A percentile compares a stretch with the other conserved stretches of the same genome.
Conservation (phyloP, 2,888 invertebrate species). For the Caenorhabditis panamensis region DNA sequence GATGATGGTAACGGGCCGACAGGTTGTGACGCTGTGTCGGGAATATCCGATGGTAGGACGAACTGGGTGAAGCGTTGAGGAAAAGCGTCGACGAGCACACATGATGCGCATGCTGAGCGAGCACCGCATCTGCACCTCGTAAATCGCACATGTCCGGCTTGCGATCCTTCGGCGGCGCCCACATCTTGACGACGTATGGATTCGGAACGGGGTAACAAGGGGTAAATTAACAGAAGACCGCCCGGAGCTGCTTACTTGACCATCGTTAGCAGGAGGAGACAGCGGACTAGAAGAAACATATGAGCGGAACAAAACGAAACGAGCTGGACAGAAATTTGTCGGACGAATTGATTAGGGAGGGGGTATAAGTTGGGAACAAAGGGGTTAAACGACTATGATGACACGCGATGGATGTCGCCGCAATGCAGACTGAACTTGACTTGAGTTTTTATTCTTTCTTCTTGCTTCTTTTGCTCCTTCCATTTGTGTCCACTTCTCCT, state of each 20-base stretch:
- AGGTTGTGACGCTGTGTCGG: conserved; percentile 45
- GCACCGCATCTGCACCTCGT: conserved; percentile 66
- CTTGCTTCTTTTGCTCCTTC: conserved; percentile 2
- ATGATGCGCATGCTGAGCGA: conserved; percentile 57
- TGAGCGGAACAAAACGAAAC: conserved; percentile 45
- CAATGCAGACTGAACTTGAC: conserved; percentile 6
- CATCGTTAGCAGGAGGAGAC: conserved; percentile 37
- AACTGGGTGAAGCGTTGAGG: conserved; percentile 51
- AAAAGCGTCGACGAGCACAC: conserved; percentile 58
- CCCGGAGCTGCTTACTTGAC: conserved; percentile 35
- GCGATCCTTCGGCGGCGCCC: conserved; percentile 58
- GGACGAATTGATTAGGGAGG: conserved; percentile 36
- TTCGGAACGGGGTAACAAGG: conserved; percentile 31
- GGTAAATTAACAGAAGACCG: not conserved
- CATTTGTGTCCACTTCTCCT: conserved; percentile 6
- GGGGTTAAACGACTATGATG: conserved; percentile 52
- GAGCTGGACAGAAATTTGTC: conserved; percentile 8
- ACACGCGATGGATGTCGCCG: conserved; percentile 50
- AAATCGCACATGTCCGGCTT: conserved; percentile 65
- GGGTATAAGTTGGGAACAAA: conserved; percentile 48
- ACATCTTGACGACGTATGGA: conserved; percentile 60
- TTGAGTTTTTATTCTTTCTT: conserved; percentile 20
- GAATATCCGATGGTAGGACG: conserved; percentile 58
- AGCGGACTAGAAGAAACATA: conserved; percentile 43
- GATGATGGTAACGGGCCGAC: conserved; percentile 46